These are phyloP conservation scores for Leucophora obtusa DNA, from an alignment of 2,888 invertebrate genomes.

Conservation along the genomic window DNA sequence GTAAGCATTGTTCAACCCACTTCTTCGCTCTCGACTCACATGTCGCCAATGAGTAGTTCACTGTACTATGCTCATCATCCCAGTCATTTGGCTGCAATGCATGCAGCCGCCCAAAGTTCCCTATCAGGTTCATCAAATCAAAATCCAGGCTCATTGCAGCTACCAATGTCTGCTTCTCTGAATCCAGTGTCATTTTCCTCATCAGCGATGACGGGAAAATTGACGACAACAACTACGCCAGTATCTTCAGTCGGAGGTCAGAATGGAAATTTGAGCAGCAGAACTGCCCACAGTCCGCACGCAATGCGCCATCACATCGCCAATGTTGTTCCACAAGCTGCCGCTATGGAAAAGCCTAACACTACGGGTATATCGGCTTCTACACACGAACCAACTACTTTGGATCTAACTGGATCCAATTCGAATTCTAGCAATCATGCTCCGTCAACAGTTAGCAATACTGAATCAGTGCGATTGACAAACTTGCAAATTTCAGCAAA, in stretches of 20 bases:
- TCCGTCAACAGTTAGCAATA: constrained; percentile 71
- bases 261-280: constrained; percentile 69
- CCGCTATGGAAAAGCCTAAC: constrained; percentile 69
- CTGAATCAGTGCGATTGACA: constrained; percentile 59
- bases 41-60: constrained; percentile 75
- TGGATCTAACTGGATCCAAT: constrained; percentile 77
- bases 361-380: constrained; percentile 58
- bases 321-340: constrained; percentile 68
- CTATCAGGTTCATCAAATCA: constrained; percentile 72
- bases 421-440: constrained; percentile 77
- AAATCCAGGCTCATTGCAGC: constrained; percentile 60
- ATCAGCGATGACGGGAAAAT: constrained; percentile 68
- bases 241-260: constrained; percentile 66
- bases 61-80: constrained; percentile 74
- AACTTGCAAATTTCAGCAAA: constrained; percentile 59
- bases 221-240: constrained; percentile 70
- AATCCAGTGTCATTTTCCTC: constrained; percentile 48
- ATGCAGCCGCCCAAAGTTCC: constrained; percentile 72
- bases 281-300: constrained; percentile 74
- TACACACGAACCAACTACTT: constrained; percentile 74
- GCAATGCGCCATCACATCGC: constrained; percentile 73
- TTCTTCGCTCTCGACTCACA: constrained; percentile 72
- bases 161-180: constrained; percentile 59
- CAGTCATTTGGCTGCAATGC: constrained; percentile 73
- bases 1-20: constrained; percentile 69